These are phyloP conservation scores for Garrulus glandarius DNA, from an alignment of 2,797 vertebrate species.

Conservation along the genomic window DNA sequence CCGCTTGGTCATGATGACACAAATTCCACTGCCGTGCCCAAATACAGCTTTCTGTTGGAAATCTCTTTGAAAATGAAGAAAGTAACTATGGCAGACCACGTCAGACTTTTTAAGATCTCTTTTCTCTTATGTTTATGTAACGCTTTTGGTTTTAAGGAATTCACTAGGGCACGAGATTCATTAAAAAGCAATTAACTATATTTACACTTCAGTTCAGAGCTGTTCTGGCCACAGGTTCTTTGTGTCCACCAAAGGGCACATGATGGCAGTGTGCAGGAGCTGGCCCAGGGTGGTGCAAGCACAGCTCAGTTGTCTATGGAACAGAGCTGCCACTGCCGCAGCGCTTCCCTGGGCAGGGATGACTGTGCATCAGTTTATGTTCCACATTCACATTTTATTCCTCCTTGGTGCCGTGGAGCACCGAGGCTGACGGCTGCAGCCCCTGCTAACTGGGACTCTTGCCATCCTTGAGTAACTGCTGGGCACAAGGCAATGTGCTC, in stretches of 20 bases:
- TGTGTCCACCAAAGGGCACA: not conserved
- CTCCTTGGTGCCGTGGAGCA: not conserved
- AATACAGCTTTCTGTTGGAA: slow-evolving; percentile 57
- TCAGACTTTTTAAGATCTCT: not conserved
- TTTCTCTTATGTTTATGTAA: not conserved
- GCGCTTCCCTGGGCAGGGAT: not conserved
- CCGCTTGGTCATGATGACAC: slow-evolving; percentile 72
- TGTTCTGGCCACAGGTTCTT: not conserved
- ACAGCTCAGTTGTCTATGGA: not conserved
- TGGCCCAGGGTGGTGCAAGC: not conserved
- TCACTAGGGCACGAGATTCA: not conserved
- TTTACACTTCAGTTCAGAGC: not conserved
- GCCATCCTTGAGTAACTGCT: not conserved
- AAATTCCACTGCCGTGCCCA: slow-evolving; percentile 70
- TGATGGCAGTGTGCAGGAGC: not conserved
- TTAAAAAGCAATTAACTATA: not conserved
- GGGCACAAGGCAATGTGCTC: not conserved
- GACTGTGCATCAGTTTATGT: not conserved
- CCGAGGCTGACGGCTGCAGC: not conserved
- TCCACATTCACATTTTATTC: not conserved
- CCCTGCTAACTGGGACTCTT: not conserved
- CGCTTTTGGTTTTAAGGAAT: not conserved
- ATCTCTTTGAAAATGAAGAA: slow-evolving; percentile 17
- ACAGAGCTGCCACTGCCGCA: not conserved
- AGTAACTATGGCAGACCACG: not conserved